Percentiles rank a stretch among this genome's conserved stretches.
Conservation (phyloP, 1,140 invertebrate species). For the Bombus confusus region DNA sequence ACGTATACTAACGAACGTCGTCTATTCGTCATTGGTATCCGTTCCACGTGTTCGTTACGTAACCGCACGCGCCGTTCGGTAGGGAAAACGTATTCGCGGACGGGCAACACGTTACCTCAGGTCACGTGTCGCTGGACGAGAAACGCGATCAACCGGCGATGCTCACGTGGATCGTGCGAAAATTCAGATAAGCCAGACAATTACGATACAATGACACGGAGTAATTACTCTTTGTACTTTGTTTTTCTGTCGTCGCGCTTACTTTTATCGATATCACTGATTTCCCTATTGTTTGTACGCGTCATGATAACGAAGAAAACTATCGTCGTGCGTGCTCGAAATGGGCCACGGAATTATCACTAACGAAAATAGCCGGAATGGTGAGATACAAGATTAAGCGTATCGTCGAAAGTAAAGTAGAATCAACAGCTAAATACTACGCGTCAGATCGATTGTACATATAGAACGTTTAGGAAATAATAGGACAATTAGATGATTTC, state of each 20-base stretch:
- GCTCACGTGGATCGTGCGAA: conserved; percentile 53
- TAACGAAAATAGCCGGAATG: neutral
- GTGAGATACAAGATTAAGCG: neutral
- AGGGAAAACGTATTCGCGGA: conserved; percentile 45
- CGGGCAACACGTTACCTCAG: conserved; percentile 52
- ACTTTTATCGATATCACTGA: neutral
- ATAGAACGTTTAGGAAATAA: neutral
- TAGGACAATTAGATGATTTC: neutral
- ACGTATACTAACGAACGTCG: neutral
- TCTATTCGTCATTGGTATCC: neutral
- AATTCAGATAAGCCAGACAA: conserved; percentile 43
- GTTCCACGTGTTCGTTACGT: conserved; percentile 52
- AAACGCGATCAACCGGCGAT: conserved; percentile 9
- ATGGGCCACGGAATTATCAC: neutral
- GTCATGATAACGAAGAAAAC: neutral
- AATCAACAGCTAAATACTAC: neutral
- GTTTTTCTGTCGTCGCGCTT: neutral
- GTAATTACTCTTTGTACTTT: neutral
- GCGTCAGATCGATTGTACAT: neutral
- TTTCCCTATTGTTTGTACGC: neutral
- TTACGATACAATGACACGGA: conserved; percentile 9
- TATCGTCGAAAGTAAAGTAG: neutral
- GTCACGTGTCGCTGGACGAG: conserved; percentile 55
- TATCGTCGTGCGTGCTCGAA: neutral
- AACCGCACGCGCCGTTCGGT: conserved; percentile 10